These are phyloP conservation scores for Nomada fabriciana DNA, from an alignment of 2,888 invertebrate genomes.

Conservation along the genomic window DNA sequence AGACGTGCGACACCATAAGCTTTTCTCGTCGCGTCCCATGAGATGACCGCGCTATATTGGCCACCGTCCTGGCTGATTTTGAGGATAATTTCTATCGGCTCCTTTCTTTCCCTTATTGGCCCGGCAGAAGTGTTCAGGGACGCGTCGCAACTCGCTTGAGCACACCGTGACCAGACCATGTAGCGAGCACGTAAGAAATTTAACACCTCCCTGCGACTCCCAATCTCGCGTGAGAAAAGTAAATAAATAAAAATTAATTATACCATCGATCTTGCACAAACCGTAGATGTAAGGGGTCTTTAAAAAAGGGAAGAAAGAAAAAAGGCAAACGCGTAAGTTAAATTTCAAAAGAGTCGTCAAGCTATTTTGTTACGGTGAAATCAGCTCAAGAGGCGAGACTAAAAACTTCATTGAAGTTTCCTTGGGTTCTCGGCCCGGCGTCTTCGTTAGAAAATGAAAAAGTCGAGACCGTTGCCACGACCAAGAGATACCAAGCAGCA, in stretches of 20 bases:
- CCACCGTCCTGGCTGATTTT: slow-evolving; percentile 33
- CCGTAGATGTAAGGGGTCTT: no score
- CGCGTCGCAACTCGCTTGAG: background rate
- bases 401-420: background rate
- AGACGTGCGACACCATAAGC: slow-evolving; percentile 48
- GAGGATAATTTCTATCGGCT: slow-evolving; percentile 20
- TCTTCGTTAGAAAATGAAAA: background rate
- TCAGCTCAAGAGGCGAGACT: background rate
- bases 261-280: no score
- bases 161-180: background rate
- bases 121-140: background rate
- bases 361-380: slow-evolving; percentile 8
- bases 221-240: no score
- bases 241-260: no score
- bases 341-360: background rate
- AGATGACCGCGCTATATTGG: slow-evolving; percentile 42
- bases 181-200: no score
- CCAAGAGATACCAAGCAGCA: background rate
- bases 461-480: background rate
- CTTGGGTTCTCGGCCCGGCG: no score
- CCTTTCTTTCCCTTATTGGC: slow-evolving; percentile 4
- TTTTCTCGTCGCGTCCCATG: slow-evolving; percentile 40
- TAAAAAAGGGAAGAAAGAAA: background rate
- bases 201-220: no score
- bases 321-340: no score